Conservation (phyloP, 2,113 vertebrate genomes). For the Bubo scandiacus region DNA sequence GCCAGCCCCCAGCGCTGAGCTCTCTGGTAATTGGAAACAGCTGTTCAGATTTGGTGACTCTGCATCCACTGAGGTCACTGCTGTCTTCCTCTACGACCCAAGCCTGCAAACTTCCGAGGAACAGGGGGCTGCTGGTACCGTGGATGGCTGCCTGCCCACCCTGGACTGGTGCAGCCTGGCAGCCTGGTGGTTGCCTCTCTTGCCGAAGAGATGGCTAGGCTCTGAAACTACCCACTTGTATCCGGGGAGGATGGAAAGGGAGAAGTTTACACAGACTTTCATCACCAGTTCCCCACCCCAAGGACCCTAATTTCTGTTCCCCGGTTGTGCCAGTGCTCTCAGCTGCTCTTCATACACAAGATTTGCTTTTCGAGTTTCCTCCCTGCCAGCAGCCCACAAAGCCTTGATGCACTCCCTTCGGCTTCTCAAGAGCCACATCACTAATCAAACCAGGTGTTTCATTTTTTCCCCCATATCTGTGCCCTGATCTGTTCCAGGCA, state of each 20-base stretch:
- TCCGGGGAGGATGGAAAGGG: background rate
- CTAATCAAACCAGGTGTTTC: background rate
- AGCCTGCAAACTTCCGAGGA: background rate
- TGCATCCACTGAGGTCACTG: conserved; percentile 47
- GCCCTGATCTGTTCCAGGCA: background rate
- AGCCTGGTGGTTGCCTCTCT: background rate
- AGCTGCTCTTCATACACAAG: background rate
- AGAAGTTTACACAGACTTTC: background rate
- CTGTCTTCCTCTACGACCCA: background rate
- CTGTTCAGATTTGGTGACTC: conserved; percentile 59
- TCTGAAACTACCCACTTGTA: background rate
- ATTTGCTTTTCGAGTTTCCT: background rate
- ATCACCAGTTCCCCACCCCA: background rate
- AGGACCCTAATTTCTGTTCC: background rate
- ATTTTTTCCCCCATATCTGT: background rate
- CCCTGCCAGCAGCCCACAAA: background rate
- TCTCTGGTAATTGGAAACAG: conserved; percentile 67
- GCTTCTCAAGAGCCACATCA: background rate
- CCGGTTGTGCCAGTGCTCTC: background rate
- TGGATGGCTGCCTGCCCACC: background rate
- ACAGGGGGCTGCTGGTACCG: background rate
- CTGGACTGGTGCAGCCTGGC: background rate
- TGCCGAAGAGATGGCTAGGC: background rate
- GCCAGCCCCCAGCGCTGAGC: background rate
- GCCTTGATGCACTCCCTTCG: background rate